Evolutionary conservation across 2,888 invertebrate species (phyloP).

Genomic region (Limnephilus rhombicus): DNA sequence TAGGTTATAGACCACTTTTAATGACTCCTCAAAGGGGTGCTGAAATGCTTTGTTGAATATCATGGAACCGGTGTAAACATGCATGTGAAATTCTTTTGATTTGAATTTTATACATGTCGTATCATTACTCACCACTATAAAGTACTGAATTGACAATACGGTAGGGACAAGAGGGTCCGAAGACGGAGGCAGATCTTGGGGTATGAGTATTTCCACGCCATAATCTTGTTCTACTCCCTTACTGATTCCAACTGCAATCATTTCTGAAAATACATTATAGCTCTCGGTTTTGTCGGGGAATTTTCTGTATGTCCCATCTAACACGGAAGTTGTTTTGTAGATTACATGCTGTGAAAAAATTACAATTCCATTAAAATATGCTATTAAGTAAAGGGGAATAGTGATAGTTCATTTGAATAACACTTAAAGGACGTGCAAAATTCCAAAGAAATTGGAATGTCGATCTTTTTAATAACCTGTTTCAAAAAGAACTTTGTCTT

Average conservation of each 20-base stretch:
- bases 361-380: background rate
- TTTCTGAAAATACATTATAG: background rate
- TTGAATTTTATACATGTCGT: background rate
- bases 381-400: background rate
- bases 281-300: background rate
- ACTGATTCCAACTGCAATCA: background rate
- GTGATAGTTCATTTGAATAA: background rate
- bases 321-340: background rate
- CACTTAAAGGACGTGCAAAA: background rate
- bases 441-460: background rate
- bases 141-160: background rate
- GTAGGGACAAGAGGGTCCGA: background rate
- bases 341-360: background rate
- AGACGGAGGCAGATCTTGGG: background rate
- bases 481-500: background rate
- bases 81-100: no score
- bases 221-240: background rate
- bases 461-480: background rate
- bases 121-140: background rate
- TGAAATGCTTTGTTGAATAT: no score
- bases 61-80: no score
- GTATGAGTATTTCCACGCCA: background rate
- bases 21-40: no score
- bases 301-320: background rate
- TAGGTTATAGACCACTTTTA: no score